A percentile compares a stretch with the other conserved stretches of the same genome.
These are phyloP conservation scores for Neogobius melanostomus DNA, from an alignment of 2,113 vertebrate species.

Conservation along the genomic window DNA sequence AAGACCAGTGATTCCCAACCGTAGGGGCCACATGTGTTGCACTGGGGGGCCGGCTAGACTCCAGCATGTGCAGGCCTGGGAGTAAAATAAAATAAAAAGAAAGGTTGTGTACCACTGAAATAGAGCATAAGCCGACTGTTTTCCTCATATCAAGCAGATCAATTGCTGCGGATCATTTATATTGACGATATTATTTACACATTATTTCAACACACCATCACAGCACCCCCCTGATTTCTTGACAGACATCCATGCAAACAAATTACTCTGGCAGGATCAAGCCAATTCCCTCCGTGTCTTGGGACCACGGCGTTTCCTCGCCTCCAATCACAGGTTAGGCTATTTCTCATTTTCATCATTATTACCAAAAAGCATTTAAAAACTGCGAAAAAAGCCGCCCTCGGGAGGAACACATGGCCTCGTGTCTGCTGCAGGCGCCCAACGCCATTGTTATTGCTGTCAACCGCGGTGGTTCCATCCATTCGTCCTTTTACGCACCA, in stretches of 20 bases:
- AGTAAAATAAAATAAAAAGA: no score
- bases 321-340: conserved; percentile 22
- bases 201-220: conserved; percentile 46
- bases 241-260: conserved; percentile 36
- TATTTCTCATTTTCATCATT: conserved; percentile 26
- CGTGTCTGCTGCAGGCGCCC: conserved; percentile 44
- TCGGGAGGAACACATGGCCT: conserved; percentile 40
- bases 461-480: conserved; percentile 45
- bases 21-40: no score
- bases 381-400: conserved; percentile 39
- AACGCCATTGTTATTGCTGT: conserved; percentile 62
- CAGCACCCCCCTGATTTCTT: conserved; percentile 43
- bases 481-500: conserved; percentile 13
- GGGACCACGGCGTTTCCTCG: conserved; percentile 12
- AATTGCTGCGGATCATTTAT: conserved; percentile 40
- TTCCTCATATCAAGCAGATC: neutral
- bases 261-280: conserved; percentile 27
- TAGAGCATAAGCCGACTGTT: neutral
- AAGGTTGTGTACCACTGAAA: neutral
- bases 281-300: neutral
- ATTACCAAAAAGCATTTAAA: conserved; percentile 30
- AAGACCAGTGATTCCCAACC: no score
- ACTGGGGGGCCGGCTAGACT: no score
- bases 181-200: conserved; percentile 41
- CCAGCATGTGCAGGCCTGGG: no score